Evolutionary conservation across 2,797 vertebrate genomes (phyloP), one percentile per base, ranked within the genome.

Genomic region (Sparidentex hasta): DNA sequence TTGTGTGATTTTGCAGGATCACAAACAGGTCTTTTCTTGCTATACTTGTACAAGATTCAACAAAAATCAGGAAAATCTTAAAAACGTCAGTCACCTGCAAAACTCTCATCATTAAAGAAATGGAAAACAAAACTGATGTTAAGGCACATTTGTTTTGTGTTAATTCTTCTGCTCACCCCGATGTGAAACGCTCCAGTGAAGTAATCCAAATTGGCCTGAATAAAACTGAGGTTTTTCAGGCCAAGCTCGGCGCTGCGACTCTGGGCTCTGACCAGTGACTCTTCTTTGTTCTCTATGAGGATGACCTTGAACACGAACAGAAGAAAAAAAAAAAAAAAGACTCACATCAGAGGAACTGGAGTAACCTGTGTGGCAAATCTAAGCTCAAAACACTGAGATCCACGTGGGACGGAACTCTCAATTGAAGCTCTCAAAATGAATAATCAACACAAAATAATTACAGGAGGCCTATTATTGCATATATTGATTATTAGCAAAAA

Each of bases 261-360:
- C 93, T 96, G 96, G 27, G 97, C 98, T 88, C 96, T 95, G 21
- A 97, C 80, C 89, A 99, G 91, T 52, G 98, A 99, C 84, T 99
- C 94, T 68, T 99, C 98, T 91, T 99, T 99, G 93, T 99, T 99
- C 94, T 99, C 98, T 81, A 99, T 96, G 63, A 99, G 96, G 68
- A 96, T 85, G 81, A 99, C 95, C 98, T 99, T 86, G 33, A 90
- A 78, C 1, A 44, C 56, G 80, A 11, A 75, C 7, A 75, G 3
- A 56, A 54, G 51, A 27, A 16, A 23, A 47, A 7, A 3, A 27
- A 27, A 27, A 27, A 13, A n/a, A 54, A 18, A 17, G 9, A 52
- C 1, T 25, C 29, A 70, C 11, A 43, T 70, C 0, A 47, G 57
- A 93, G 73, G 63, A 95, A 91, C 96, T 97, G 75, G 27, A 89